Conservation (phyloP, 2,113 vertebrate genomes). For the Carlito syrichta region DNA sequence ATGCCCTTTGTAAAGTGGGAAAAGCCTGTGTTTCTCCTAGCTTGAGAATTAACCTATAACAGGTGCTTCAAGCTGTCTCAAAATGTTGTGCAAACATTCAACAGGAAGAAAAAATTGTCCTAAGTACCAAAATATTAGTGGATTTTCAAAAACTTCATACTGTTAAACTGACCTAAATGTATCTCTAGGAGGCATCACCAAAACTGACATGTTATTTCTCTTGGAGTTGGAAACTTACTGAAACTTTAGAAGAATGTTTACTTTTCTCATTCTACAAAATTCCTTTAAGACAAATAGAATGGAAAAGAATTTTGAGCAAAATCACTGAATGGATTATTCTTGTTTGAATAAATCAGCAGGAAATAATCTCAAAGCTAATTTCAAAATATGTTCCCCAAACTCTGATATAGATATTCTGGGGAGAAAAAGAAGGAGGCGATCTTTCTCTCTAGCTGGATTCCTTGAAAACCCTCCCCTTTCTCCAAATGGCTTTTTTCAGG, state of each 20-base stretch:
- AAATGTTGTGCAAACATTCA: background rate
- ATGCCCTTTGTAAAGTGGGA: background rate
- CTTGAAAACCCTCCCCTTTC: background rate
- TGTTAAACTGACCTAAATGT: slow-evolving; percentile 1
- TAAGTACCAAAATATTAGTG: background rate
- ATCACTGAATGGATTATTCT: background rate
- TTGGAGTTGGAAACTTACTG: background rate
- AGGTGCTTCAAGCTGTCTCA: background rate
- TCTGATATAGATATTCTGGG: background rate
- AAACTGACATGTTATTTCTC: slow-evolving; percentile 13
- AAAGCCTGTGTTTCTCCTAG: background rate
- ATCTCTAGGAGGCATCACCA: background rate
- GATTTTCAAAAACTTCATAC: background rate
- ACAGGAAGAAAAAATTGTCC: background rate
- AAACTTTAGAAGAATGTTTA: slow-evolving; percentile 39
- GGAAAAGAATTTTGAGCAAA: slow-evolving; percentile 28
- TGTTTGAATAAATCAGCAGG: slow-evolving; percentile 33
- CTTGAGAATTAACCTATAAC: background rate
- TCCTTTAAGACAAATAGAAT: slow-evolving; percentile 43
- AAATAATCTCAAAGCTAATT: slow-evolving; percentile 26
- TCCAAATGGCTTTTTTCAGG: background rate
- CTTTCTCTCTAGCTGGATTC: slow-evolving; percentile 11
- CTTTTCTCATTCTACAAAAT: slow-evolving; percentile 12
- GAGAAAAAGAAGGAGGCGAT: background rate
- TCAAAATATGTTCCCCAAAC: background rate